Percentiles rank a stretch among this genome's conserved stretches.
These are phyloP conservation scores for Agonopterix heracliana DNA, from an alignment of 2,888 invertebrate species.

Conservation along the genomic window DNA sequence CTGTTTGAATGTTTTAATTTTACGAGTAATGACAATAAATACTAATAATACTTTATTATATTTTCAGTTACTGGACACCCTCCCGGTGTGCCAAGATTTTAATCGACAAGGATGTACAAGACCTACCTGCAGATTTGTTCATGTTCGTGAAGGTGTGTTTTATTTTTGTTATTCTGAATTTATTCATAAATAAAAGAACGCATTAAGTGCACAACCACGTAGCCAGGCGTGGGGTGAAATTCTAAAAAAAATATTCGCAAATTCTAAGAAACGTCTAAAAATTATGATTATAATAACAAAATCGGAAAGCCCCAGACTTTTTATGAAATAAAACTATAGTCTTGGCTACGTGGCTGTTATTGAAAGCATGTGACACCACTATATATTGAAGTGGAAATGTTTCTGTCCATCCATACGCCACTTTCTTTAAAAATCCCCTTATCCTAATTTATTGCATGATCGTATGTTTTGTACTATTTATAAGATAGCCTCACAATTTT, in stretches of 20 bases:
- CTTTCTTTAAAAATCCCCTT: conserved; percentile 6
- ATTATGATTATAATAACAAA: too few species aligned
- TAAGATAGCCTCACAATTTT: conserved; percentile 3
- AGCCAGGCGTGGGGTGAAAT: too few species aligned
- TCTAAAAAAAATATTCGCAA: too few species aligned
- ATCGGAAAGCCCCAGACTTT: too few species aligned
- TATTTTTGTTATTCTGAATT: background rate
- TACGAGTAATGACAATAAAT: conserved; percentile 30
- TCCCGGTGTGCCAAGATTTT: conserved; percentile 99
- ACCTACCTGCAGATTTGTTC: conserved; percentile 98
- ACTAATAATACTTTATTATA: conserved; percentile 51
- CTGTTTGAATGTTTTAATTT: conserved; percentile 35
- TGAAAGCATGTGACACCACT: too few species aligned
- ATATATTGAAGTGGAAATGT: background rate
- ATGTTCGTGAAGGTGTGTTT: conserved; percentile 92
- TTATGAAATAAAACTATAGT: too few species aligned
- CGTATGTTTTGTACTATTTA: conserved; percentile 6
- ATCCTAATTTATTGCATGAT: conserved; percentile 14
- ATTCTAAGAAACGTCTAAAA: too few species aligned
- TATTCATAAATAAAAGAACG: too few species aligned
- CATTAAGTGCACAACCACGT: too few species aligned
- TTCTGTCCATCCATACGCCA: background rate
- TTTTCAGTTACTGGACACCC: conserved; percentile 99
- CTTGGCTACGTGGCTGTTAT: too few species aligned
- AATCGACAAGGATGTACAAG: conserved; percentile 97